phyloP scores from a whole-genome alignment of 2,797 vertebrate genomes.

The Mormyrops attenuatus region DNA sequence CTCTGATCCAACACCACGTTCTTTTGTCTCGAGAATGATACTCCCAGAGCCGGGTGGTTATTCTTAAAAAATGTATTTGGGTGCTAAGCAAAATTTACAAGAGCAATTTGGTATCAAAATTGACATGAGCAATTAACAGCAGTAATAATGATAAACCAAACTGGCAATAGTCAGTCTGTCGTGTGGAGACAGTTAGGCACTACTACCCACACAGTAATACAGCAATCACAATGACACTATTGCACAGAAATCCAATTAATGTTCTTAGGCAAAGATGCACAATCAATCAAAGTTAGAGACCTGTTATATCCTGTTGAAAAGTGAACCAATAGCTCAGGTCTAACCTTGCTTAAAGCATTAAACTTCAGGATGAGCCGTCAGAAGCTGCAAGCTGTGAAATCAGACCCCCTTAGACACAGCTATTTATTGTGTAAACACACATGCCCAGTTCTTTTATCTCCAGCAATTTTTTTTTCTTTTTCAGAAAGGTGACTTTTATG shows the following conservation, averaged over 20 bases:
- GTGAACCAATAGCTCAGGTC: background rate
- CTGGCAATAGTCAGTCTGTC: background rate
- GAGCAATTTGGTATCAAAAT: background rate
- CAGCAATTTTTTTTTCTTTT: background rate
- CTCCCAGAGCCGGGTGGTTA: background rate
- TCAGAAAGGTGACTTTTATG: background rate
- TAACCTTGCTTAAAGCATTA: background rate
- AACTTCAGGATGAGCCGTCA: background rate
- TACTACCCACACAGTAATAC: background rate
- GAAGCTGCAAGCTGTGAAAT: background rate
- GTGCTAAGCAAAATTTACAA: background rate
- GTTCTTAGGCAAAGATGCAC: background rate
- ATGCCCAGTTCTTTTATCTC: background rate
- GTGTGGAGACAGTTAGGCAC: background rate
- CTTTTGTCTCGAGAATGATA: background rate
- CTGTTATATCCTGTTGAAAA: background rate
- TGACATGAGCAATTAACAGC: background rate
- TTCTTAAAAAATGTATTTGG: background rate
- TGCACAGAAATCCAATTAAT: background rate
- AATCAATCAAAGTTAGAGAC: background rate
- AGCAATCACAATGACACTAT: background rate
- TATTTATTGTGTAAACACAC: conserved; percentile 10
- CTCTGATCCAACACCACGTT: background rate
- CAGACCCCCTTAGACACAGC: background rate
- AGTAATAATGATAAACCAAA: background rate